Evolutionary conservation across 1,140 invertebrate genomes (phyloP).

Genomic region (Anoplolepis gracilipes): DNA sequence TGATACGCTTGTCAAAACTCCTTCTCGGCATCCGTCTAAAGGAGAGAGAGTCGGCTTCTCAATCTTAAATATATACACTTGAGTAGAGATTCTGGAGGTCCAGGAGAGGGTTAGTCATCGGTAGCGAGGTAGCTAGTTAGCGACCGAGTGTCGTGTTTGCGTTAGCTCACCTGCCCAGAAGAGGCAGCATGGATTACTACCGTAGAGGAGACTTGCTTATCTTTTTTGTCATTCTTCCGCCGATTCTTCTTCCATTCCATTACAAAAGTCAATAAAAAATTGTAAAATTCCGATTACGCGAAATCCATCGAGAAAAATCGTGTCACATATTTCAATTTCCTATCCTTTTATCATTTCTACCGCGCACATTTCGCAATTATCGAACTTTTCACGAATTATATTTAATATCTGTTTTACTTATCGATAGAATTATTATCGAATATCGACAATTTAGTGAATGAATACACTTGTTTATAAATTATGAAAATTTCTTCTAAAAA

Average conservation of each 20-base stretch:
- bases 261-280: conserved; percentile 24
- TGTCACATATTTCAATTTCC: not conserved
- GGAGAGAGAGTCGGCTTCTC: not conserved
- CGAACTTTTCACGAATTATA: not conserved
- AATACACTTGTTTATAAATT: not conserved
- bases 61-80: conserved; percentile 8
- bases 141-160: conserved; percentile 79
- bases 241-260: conserved; percentile 36
- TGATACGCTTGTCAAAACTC: not conserved
- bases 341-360: not conserved
- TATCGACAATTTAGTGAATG: not conserved
- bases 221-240: conserved; percentile 31
- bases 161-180: conserved; percentile 76
- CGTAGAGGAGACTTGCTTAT: conserved; percentile 55
- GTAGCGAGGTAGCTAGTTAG: conserved; percentile 82
- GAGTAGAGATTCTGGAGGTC: conserved; percentile 61
- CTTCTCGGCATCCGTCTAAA: not conserved
- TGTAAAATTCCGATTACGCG: conserved; percentile 8
- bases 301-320: not conserved
- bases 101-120: conserved; percentile 66
- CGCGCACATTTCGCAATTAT: not conserved
- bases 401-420: not conserved
- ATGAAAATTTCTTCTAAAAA: not conserved
- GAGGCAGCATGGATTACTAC: conserved; percentile 33
- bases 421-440: not conserved